These are phyloP conservation scores for Ametastegia equiseti DNA, from an alignment of 2,888 invertebrate genomes.

Conservation along the genomic window DNA sequence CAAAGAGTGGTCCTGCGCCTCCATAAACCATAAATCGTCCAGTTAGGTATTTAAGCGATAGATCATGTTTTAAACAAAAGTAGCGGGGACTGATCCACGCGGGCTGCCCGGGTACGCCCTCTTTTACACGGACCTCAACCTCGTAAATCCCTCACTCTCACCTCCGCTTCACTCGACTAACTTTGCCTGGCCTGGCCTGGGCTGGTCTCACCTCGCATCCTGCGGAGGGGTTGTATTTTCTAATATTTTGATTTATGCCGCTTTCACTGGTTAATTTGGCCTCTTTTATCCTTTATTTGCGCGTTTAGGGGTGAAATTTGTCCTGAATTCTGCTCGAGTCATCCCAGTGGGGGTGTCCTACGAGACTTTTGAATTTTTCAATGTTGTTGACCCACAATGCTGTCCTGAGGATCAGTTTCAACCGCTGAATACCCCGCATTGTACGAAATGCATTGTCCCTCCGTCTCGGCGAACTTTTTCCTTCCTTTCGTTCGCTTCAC, in stretches of 20 bases:
- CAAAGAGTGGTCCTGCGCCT: conserved; percentile 52
- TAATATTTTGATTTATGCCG: conserved; percentile 74
- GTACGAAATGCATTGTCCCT: conserved; percentile 36
- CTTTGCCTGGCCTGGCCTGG: conserved; percentile 56
- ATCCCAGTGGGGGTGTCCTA: conserved; percentile 36
- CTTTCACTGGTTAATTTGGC: conserved; percentile 74
- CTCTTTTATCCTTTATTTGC: conserved; percentile 73
- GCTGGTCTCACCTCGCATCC: too few species aligned
- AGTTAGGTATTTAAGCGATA: conserved; percentile 73
- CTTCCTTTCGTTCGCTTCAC: neutral
- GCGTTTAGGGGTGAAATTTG: conserved; percentile 72
- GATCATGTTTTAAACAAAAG: conserved; percentile 75
- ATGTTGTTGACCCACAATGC: conserved; percentile 47
- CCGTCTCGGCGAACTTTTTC: conserved; percentile 33
- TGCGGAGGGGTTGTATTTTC: conserved; percentile 63
- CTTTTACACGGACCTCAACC: conserved; percentile 62
- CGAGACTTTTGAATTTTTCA: conserved; percentile 41
- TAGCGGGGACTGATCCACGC: conserved; percentile 67
- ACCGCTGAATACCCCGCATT: conserved; percentile 45
- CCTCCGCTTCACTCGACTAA: conserved; percentile 56
- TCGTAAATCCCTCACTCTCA: conserved; percentile 73
- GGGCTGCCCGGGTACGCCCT: conserved; percentile 59
- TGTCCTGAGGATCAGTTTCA: conserved; percentile 48
- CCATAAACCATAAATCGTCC: conserved; percentile 69
- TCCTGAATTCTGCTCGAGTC: conserved; percentile 56